Conservation (phyloP, 2,113 vertebrate species). For the Rhinoptilus africanus region DNA sequence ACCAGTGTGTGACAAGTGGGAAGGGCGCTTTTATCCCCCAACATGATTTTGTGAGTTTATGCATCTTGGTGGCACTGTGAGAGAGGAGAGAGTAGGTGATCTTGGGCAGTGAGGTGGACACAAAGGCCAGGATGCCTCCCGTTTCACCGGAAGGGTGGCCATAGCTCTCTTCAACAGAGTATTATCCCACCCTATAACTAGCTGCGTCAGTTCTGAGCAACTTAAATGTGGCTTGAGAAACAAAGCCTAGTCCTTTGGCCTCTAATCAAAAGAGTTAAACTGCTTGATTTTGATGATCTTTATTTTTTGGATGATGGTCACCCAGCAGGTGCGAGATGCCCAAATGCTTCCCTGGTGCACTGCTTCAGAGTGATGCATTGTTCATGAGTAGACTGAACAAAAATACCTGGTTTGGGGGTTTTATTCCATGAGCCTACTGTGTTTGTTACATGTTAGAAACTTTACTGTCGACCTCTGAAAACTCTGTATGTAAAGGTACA, state of each 20-base stretch:
- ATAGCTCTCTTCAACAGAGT: not conserved
- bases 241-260: not conserved
- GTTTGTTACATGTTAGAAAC: not conserved
- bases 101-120: not conserved
- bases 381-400: not conserved
- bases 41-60: not conserved
- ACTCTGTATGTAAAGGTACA: not conserved
- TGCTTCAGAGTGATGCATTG: not conserved
- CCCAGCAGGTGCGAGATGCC: not conserved
- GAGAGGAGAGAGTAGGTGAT: not conserved
- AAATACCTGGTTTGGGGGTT: not conserved
- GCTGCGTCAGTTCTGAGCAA: not conserved
- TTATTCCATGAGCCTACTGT: not conserved
- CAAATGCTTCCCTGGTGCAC: not conserved
- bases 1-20: not conserved
- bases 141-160: not conserved
- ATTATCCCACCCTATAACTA: not conserved
- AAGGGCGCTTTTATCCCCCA: not conserved
- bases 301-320: not conserved
- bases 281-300: not conserved
- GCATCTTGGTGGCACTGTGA: not conserved
- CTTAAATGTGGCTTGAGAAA: not conserved
- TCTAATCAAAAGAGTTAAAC: not conserved
- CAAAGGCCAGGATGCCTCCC: not conserved
- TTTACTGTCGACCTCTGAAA: not conserved